Conservation (phyloP, 1,140 invertebrate genomes). For the Matsumurasca onukii region DNA sequence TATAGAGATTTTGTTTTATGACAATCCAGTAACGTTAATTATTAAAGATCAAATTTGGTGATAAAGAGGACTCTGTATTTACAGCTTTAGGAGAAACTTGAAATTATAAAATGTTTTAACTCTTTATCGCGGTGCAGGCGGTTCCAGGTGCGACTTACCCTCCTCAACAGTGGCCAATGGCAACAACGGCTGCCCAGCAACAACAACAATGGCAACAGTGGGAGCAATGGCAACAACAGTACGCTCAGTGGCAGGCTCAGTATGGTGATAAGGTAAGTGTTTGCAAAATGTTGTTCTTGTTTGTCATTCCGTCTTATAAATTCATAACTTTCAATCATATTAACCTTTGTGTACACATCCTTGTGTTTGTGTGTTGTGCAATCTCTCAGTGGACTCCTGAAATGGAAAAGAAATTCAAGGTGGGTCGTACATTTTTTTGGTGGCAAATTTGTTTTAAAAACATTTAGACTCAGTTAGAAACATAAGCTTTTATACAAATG, state of each 20-base stretch:
- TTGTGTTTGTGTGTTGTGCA: constrained; percentile 24
- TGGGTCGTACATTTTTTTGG: too few relatives aligned
- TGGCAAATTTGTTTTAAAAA: too few relatives aligned
- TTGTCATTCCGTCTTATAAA: background rate
- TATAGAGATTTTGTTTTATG: too few relatives aligned
- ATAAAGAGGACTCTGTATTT: background rate
- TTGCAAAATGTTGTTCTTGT: too few relatives aligned
- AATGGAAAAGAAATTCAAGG: constrained; percentile 18
- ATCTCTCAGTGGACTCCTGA: constrained; percentile 21
- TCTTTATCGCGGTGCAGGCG: background rate
- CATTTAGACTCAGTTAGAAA: too few relatives aligned
- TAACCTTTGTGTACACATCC: background rate
- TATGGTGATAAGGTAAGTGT: constrained; percentile 71
- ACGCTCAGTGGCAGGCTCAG: constrained; percentile 79
- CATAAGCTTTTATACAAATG: too few relatives aligned
- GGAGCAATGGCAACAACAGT: constrained; percentile 81
- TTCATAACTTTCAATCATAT: background rate
- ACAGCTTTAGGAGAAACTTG: background rate
- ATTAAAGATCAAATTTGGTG: background rate
- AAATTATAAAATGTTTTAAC: background rate
- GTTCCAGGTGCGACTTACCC: background rate
- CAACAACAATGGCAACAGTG: constrained; percentile 82
- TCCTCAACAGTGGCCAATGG: constrained; percentile 21
- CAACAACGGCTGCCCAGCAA: constrained; percentile 73
- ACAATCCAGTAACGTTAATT: background rate